phyloP scores from a whole-genome alignment of 2,797 vertebrate genomes.

The Syncerus caffer region DNA sequence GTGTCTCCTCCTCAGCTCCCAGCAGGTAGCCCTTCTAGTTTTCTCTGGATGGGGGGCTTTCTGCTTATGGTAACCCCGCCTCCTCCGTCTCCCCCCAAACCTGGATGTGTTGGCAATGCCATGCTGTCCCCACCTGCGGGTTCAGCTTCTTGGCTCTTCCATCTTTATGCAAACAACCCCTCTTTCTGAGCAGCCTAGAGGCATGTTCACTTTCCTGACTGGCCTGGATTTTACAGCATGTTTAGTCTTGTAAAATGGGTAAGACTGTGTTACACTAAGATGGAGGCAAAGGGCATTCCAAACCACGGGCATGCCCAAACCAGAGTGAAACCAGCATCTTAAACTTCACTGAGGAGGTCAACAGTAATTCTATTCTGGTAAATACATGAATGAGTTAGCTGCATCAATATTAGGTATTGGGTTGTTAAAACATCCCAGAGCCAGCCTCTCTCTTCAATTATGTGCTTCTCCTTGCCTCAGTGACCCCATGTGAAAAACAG shows the following conservation, averaged over 20 bases:
- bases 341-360: background rate
- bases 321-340: background rate
- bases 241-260: conserved; percentile 40
- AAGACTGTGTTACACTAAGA: conserved; percentile 13
- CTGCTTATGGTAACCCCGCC: background rate
- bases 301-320: background rate
- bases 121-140: background rate
- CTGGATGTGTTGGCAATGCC: background rate
- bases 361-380: background rate
- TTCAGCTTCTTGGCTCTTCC: background rate
- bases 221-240: conserved; percentile 3
- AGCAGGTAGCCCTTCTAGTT: background rate
- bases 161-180: background rate
- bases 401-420: background rate
- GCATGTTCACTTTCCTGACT: conserved; percentile 10
- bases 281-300: conserved; percentile 54
- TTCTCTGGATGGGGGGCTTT: background rate
- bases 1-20: background rate
- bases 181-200: background rate
- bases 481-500: background rate
- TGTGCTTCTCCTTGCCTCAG: background rate
- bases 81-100: background rate
- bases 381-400: background rate
- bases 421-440: background rate
- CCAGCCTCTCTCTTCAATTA: background rate